Conservation (phyloP, 2,888 invertebrate species). For the Byasa hedistus region DNA sequence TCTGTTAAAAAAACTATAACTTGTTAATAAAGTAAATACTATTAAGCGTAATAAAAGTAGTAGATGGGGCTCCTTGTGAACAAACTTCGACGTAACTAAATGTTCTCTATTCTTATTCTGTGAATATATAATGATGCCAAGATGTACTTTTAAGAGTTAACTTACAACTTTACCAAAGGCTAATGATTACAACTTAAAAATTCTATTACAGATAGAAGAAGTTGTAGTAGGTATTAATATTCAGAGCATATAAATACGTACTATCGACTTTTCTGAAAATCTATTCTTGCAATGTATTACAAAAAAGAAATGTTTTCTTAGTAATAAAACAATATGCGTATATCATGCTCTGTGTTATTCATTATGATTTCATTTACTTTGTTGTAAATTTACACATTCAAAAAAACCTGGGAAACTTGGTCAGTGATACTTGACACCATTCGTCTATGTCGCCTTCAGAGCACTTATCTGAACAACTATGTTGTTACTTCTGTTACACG, state of each 20-base stretch:
- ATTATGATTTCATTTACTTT: not conserved
- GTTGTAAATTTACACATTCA: slow-evolving; percentile 3
- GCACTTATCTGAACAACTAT: slow-evolving; percentile 19
- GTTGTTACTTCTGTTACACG: slow-evolving; percentile 23
- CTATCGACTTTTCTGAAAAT: not conserved
- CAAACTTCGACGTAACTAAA: not conserved
- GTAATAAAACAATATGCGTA: too few species aligned
- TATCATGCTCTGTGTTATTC: not conserved
- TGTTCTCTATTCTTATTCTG: not conserved
- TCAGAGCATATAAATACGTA: not conserved
- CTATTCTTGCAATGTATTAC: not conserved
- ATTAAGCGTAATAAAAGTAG: not conserved
- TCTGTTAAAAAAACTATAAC: not conserved
- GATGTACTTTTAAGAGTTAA: not conserved
- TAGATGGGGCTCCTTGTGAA: not conserved
- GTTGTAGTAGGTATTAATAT: not conserved
- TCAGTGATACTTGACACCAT: slow-evolving; percentile 25
- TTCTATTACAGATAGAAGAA: not conserved
- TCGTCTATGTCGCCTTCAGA: slow-evolving; percentile 10
- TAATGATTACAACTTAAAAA: not conserved
- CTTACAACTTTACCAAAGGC: not conserved
- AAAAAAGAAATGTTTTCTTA: too few species aligned
- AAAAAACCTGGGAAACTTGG: slow-evolving; percentile 23
- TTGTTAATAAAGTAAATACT: not conserved
- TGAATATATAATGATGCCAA: not conserved